These are phyloP conservation scores for Clangula hyemalis DNA, from an alignment of 2,797 vertebrate genomes.

Conservation along the genomic window DNA sequence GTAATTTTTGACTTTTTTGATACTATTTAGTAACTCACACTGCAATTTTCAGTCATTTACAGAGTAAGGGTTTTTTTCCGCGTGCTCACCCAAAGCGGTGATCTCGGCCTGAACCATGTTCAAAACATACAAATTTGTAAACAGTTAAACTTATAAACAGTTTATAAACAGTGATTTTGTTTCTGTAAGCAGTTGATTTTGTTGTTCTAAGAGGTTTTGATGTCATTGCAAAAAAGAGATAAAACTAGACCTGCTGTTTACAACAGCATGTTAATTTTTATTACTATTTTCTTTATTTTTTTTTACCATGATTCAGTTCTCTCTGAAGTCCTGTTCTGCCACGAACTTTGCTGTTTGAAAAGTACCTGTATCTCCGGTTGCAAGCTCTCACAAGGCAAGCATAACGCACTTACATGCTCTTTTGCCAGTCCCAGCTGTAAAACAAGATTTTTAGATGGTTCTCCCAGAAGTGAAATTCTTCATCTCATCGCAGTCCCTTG, in stretches of 20 bases:
- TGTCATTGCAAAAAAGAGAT: not conserved
- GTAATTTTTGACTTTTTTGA: too few relatives aligned
- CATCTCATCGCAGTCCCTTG: not conserved
- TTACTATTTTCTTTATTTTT: too few relatives aligned
- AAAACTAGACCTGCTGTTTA: not conserved
- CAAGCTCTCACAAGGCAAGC: not conserved
- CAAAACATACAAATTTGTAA: not conserved
- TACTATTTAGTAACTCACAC: not conserved
- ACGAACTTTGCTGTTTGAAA: accelerated
- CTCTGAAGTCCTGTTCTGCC: not conserved
- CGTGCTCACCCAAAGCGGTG: not conserved
- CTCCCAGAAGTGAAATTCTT: not conserved
- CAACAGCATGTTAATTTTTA: accelerated
- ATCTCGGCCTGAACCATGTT: not conserved
- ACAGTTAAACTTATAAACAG: too few relatives aligned
- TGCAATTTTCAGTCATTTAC: not conserved
- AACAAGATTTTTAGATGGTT: not conserved
- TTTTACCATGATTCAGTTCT: not conserved
- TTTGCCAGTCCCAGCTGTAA: not conserved
- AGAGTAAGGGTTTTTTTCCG: not conserved
- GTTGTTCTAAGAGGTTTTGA: not conserved
- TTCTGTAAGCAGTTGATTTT: not conserved
- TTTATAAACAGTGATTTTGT: not conserved
- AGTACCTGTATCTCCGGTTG: accelerated
- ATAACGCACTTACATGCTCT: accelerated